Conservation (phyloP, 2,888 invertebrate genomes). For the Cosmia pyralina region DNA sequence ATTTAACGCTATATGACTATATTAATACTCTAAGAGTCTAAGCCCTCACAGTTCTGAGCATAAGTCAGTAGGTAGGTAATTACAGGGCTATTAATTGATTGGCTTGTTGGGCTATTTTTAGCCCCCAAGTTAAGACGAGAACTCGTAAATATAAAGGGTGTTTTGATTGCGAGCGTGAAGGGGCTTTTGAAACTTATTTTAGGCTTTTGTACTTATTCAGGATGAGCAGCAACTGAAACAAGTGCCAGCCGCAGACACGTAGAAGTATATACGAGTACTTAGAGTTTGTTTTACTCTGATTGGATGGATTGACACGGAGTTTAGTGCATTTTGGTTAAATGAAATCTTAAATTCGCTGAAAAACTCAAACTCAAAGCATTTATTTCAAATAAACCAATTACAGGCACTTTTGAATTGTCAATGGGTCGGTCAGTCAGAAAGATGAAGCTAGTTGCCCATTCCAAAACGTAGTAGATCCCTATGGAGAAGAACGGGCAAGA, state of each 20-base stretch:
- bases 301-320: too few species aligned
- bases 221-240: background rate
- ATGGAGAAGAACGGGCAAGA: too few species aligned
- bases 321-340: too few species aligned
- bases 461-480: too few species aligned
- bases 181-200: conserved; percentile 16
- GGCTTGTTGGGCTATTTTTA: conserved; percentile 54
- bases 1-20: conserved; percentile 11
- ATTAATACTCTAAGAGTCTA: conserved; percentile 43
- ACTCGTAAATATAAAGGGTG: conserved; percentile 50
- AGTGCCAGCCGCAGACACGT: background rate
- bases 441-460: too few species aligned
- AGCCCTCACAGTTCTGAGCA: conserved; percentile 45
- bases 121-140: conserved; percentile 26
- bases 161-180: conserved; percentile 33
- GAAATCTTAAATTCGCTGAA: too few species aligned
- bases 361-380: too few species aligned
- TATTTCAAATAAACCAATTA: too few species aligned
- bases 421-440: too few species aligned
- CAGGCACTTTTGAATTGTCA: too few species aligned
- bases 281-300: background rate
- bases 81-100: conserved; percentile 56
- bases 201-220: too few species aligned
- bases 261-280: background rate
- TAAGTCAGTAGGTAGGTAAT: conserved; percentile 52